Evolutionary conservation across 2,888 invertebrate species (phyloP).

Genomic region (Scaptomyza flava): DNA sequence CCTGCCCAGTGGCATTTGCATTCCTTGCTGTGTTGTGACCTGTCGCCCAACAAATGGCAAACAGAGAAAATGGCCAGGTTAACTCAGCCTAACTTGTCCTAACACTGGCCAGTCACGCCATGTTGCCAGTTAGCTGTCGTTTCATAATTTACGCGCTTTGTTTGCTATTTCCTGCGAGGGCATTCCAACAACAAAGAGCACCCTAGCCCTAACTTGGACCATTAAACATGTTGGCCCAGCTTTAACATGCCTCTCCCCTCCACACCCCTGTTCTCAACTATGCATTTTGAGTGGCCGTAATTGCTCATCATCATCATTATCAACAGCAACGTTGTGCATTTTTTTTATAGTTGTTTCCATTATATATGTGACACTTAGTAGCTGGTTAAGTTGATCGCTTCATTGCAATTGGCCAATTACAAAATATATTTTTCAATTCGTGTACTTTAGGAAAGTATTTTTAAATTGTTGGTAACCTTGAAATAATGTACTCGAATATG

Average conservation of each 20-base stretch:
- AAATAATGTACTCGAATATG: constrained; percentile 20
- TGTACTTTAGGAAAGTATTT: constrained; percentile 46
- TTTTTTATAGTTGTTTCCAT: constrained; percentile 53
- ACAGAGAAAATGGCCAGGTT: constrained; percentile 42
- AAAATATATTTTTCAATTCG: constrained; percentile 57
- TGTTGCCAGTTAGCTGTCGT: constrained; percentile 70
- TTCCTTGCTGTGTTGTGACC: constrained; percentile 45
- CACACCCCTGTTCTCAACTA: constrained; percentile 34
- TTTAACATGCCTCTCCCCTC: constrained; percentile 9
- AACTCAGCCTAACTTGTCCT: constrained; percentile 45
- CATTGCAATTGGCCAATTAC: constrained; percentile 67
- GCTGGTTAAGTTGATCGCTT: constrained; percentile 53
- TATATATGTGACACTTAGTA: constrained; percentile 39
- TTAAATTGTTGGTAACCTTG: constrained; percentile 54
- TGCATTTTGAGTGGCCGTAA: constrained; percentile 54
- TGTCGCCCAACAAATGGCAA: constrained; percentile 18
- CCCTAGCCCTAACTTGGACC: constrained; percentile 7
- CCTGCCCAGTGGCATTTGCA: constrained; percentile 41
- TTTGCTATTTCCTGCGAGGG: constrained; percentile 74
- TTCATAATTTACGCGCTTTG: constrained; percentile 78
- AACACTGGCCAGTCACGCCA: constrained; percentile 73
- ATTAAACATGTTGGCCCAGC: constrained; percentile 58
- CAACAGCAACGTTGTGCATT: constrained; percentile 31
- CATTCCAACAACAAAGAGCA: constrained; percentile 7
- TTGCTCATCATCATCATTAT: constrained; percentile 61